These are phyloP conservation scores for Lichenostomus cassidix DNA, from an alignment of 2,113 vertebrate species.

Conservation along the genomic window DNA sequence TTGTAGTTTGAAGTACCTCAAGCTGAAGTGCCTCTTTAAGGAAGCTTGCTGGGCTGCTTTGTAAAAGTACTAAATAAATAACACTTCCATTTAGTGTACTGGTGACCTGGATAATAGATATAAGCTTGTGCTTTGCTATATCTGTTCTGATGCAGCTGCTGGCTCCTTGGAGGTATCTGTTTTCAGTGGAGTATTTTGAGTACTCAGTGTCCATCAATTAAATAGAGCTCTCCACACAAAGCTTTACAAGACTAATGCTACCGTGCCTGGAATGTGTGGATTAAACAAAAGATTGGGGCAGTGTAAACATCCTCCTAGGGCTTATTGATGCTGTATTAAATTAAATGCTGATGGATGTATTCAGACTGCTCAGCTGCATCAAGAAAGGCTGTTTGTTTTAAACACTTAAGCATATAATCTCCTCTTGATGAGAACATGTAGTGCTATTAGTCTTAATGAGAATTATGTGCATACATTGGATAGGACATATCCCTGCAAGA, in stretches of 20 bases:
- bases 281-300: constrained; percentile 64
- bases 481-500: background rate
- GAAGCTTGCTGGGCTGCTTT: constrained; percentile 20
- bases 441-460: constrained; percentile 55
- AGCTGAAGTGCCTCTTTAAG: constrained; percentile 13
- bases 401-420: constrained; percentile 62
- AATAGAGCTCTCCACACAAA: constrained; percentile 53
- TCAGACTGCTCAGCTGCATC: constrained; percentile 53
- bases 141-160: constrained; percentile 51
- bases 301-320: constrained; percentile 63
- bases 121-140: background rate
- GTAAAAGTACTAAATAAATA: constrained; percentile 38
- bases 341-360: constrained; percentile 64
- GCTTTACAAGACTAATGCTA: constrained; percentile 58
- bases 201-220: constrained; percentile 46
- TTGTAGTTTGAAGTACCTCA: background rate
- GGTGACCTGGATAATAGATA: constrained; percentile 51
- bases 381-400: constrained; percentile 65
- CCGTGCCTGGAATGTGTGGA: constrained; percentile 32
- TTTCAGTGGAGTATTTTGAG: constrained; percentile 52
- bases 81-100: constrained; percentile 32
- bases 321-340: constrained; percentile 62
- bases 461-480: constrained; percentile 35
- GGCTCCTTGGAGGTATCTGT: constrained; percentile 43
- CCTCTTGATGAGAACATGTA: constrained; percentile 48